phyloP scores from a whole-genome alignment of 2,888 invertebrate genomes.

The Meiosimyza decipiens region DNA sequence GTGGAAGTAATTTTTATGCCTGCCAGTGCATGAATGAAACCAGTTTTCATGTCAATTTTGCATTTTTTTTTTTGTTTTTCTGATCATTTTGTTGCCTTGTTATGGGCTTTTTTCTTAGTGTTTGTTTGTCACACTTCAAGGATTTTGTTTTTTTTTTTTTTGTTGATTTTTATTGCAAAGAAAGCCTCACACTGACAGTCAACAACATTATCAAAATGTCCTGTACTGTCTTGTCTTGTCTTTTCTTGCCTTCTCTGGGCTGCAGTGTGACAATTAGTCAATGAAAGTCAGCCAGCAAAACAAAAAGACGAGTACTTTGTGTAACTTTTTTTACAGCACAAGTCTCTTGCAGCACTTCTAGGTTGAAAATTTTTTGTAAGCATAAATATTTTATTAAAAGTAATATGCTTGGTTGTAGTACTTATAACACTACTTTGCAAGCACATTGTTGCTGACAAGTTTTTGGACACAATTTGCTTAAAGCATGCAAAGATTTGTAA shows the following conservation, averaged over 20 bases:
- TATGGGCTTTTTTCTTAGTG: constrained; percentile 16
- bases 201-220: constrained; percentile 16
- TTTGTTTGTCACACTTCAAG: constrained; percentile 59
- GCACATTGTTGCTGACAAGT: too few relatives aligned
- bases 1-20: constrained; percentile 32
- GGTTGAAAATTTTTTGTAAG: too few relatives aligned
- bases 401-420: too few relatives aligned
- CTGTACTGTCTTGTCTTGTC: constrained; percentile 8
- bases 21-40: constrained; percentile 39
- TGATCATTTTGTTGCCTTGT: background rate
- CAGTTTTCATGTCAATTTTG: constrained; percentile 25
- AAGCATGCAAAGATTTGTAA: background rate
- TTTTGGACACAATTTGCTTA: background rate
- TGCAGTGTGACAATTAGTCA: constrained; percentile 21
- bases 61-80: constrained; percentile 11
- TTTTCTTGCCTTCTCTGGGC: background rate
- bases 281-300: background rate
- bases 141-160: constrained; percentile 55
- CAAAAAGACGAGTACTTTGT: too few relatives aligned
- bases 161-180: background rate
- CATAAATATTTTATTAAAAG: too few relatives aligned
- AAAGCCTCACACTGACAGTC: background rate
- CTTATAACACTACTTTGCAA: too few relatives aligned
- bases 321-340: too few relatives aligned
- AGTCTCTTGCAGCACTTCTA: too few relatives aligned